Evolutionary conservation across 2,113 vertebrate genomes (phyloP).

Genomic region (Trematomus loennbergii): DNA sequence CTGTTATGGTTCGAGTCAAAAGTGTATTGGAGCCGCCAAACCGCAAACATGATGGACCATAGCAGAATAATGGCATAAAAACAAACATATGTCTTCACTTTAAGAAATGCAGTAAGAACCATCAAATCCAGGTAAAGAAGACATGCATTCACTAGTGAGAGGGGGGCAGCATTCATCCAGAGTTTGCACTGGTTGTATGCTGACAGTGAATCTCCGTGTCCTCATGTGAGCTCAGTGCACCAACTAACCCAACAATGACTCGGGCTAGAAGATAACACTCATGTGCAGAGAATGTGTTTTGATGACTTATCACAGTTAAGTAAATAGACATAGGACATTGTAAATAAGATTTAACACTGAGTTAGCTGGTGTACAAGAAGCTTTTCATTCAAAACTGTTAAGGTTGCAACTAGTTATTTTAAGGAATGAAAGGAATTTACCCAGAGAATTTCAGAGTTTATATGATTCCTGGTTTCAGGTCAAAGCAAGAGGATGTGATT

Average conservation of each 20-base stretch:
- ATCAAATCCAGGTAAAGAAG: background rate
- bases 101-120: background rate
- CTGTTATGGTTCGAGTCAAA: background rate
- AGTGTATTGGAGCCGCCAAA: background rate
- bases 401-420: no score
- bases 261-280: background rate
- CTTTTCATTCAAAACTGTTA: no score
- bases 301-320: no score
- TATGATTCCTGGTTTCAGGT: no score
- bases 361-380: no score
- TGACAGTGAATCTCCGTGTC: background rate
- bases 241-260: conserved; percentile 11
- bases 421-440: no score
- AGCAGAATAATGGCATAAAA: background rate
- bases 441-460: no score
- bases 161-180: background rate
- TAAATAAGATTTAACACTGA: no score
- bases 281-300: background rate
- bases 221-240: conserved; percentile 18
- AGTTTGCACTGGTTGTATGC: background rate
- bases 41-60: background rate
- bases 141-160: background rate
- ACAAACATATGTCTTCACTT: background rate
- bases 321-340: no score
- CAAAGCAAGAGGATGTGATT: no score